Conservation (phyloP, 2,797 vertebrate genomes). For the Pseudochirops corinnae region DNA sequence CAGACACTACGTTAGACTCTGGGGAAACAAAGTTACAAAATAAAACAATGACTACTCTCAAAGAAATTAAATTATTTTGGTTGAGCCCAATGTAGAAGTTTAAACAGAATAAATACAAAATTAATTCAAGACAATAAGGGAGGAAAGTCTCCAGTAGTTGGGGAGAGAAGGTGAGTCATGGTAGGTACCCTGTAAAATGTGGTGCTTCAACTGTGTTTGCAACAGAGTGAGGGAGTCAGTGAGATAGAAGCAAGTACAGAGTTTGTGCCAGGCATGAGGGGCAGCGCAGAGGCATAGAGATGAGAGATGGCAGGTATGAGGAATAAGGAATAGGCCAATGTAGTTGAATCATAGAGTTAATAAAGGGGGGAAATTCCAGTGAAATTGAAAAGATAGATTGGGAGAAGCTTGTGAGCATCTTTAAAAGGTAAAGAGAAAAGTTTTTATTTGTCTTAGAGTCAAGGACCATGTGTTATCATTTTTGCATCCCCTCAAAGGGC, state of each 20-base stretch:
- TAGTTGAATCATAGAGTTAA: not conserved
- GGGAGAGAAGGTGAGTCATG: not conserved
- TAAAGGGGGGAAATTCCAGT: not conserved
- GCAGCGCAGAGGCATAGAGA: not conserved
- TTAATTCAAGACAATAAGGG: not conserved
- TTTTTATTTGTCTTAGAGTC: not conserved
- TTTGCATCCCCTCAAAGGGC: not conserved
- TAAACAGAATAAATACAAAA: not conserved
- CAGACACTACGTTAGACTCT: not conserved
- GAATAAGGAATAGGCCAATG: not conserved
- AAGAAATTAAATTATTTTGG: not conserved
- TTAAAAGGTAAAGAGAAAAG: not conserved
- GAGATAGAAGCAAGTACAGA: not conserved
- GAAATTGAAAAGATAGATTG: not conserved
- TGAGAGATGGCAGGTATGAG: not conserved
- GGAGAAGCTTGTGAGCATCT: not conserved
- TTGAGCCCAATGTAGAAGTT: not conserved
- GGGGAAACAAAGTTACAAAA: not conserved
- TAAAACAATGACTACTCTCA: not conserved
- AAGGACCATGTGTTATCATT: not conserved
- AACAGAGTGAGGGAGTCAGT: not conserved
- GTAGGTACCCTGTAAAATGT: not conserved
- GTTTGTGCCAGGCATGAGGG: not conserved
- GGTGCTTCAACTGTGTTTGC: not conserved
- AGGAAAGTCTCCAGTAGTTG: not conserved